Base-by-base conservation (phyloP, 2,113 vertebrate species). In the Sardina pilchardus region DNA sequence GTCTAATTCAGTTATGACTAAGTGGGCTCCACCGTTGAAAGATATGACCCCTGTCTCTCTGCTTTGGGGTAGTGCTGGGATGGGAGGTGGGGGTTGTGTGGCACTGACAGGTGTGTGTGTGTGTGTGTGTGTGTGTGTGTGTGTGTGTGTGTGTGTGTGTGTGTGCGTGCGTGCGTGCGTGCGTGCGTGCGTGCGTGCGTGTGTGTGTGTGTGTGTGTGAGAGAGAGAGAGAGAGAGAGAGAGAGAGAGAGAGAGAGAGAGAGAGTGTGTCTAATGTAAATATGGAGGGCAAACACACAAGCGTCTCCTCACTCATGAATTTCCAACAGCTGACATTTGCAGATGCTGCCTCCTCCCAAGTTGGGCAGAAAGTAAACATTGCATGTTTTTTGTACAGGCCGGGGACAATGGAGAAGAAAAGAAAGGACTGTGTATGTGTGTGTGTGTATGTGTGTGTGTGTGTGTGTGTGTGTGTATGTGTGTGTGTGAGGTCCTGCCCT, bases 381-480 rank as follows among this genome's bases (percentile, higher is more conserved):
- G 53, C 19, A 5, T 24, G 53, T 24, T 21, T 59, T 24, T 5
- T 59, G 53, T 59, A 24, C 17, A 19, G 14, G 50, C 16, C 53
- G 19, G 53, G 21, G 19, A 24, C 6, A 59, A 59, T 0, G 45
- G 45, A 47, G 45, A 47, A 47, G 45, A 47, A 14, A 47, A 47
- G 45, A 47, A 47, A 47, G 45, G 45, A 47, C n/a, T n/a, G 45
- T 84, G 88, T 75, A 71, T 16, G 26, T 67, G 17, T 80, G 47
- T 63, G 53, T 43, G 43, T 83, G 36, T 85, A 19, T 53, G 47
- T 44, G 86, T 90, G 90, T 47, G 88, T 90, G 78, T 86, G 90
- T 89, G 85, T 84, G 43, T 83, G 39, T 85, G 21, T 53, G 44
- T 48, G 86, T 90, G 91, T 47, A 89, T 90, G 78, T 87, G 89